Base-by-base conservation (phyloP, 2,888 invertebrate genomes). In the Platycnemis pennipes region DNA sequence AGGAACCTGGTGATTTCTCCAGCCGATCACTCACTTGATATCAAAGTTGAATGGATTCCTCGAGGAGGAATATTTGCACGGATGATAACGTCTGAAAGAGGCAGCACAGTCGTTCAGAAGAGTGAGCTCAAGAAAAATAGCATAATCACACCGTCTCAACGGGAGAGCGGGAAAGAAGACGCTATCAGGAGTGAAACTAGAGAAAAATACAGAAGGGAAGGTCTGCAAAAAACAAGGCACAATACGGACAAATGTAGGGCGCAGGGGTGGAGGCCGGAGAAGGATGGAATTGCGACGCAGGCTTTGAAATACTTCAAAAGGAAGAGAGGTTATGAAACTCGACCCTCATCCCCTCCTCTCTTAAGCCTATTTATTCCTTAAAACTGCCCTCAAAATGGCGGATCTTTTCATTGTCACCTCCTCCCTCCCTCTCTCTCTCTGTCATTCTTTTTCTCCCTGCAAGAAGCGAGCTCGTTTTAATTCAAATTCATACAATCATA, bases 391-490 rank as follows among this genome's bases (percentile, higher is more conserved):
- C 31, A 77, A 77, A 77, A 77, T 77, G 77, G 77, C 37, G 37
- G 77, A 77, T 37, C 77, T 77, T 77, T 77, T 69, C 37, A 77
- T 77, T 77, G 77, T 77, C 77, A 77, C 77, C 77, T 77, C 37
- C 22, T 91, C 56, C 56, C 22, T 5, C 42, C 31, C 16, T 56
- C 53, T 46, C 56, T 56, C 56, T 37, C 89, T 89, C 56, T 1
- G 42, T 56, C 44, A 37, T 22, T 44, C 19, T 44, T 26, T n/a
- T 46, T 26, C 45, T 22, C 63, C 22, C 63, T 37, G 37, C 77
- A 77, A 31, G 77, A 31, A 77, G 37, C 37, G 37, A 31, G 37
- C 77, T n/a, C 91, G 63, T 91, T 91, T 91, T 91, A 91, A 91
- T 91, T 26, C 44, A 16, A 63, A 91, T 91, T 69, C 91, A 69